phyloP scores from a whole-genome alignment of 2,888 invertebrate genomes.

The Thymelicus sylvestris region DNA sequence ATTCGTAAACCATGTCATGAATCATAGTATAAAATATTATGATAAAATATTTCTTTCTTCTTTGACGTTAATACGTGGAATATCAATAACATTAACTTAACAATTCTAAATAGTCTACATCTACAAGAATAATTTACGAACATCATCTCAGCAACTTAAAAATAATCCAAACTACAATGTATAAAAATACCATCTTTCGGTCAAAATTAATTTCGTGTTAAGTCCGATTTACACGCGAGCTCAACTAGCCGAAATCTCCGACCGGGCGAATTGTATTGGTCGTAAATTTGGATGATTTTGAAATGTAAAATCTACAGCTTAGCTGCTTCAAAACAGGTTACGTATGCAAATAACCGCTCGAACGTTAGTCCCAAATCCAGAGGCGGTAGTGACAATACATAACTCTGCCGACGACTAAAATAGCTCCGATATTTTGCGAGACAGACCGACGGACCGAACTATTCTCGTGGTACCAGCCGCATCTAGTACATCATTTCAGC shows the following conservation, averaged over 20 bases:
- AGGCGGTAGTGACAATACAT: conserved; percentile 37
- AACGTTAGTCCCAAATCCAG: conserved; percentile 37
- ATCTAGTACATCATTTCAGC: conserved; percentile 34
- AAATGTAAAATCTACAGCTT: conserved; percentile 36
- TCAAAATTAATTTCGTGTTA: conserved; percentile 23
- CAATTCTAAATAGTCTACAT: too few species aligned
- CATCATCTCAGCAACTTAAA: too few species aligned
- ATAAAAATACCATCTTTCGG: conserved; percentile 19
- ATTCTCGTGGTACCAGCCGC: conserved; percentile 27
- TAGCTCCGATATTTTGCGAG: conserved; percentile 37
- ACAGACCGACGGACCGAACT: conserved; percentile 34
- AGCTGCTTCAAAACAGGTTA: conserved; percentile 37
- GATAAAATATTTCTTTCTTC: too few species aligned
- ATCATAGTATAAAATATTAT: too few species aligned
- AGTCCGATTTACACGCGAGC: conserved; percentile 17
- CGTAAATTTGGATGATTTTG: conserved; percentile 37
- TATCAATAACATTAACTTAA: too few species aligned
- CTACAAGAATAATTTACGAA: too few species aligned
- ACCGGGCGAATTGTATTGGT: conserved; percentile 33
- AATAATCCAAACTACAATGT: too few species aligned
- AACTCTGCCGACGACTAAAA: conserved; percentile 30
- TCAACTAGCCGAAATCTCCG: conserved; percentile 7
- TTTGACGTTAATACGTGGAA: too few species aligned
- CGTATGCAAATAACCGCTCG: conserved; percentile 36
- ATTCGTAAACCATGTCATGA: too few species aligned